Evolutionary conservation across 2,888 invertebrate species (phyloP).

Genomic region (Lithophane semibrunnea): DNA sequence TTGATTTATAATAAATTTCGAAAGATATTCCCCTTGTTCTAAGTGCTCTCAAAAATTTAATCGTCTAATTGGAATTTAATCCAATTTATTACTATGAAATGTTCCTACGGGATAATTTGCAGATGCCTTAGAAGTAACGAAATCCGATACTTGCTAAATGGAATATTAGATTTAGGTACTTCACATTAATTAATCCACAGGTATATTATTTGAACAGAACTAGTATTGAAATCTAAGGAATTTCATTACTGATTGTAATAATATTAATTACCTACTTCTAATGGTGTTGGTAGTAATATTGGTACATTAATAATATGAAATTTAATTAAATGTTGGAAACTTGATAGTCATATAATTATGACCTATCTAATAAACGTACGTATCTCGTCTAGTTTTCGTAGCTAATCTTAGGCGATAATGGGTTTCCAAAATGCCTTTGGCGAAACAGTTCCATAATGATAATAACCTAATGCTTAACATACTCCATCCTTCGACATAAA

Average conservation of each 20-base stretch:
- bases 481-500: not conserved
- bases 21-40: slow-evolving; percentile 39
- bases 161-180: slow-evolving; percentile 23
- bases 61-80: slow-evolving; percentile 58
- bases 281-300: not conserved
- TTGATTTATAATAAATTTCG: slow-evolving; percentile 29
- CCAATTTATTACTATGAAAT: slow-evolving; percentile 39
- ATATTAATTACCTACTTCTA: slow-evolving; percentile 11
- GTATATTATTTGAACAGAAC: not conserved
- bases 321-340: not conserved
- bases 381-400: not conserved
- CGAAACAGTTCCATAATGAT: not conserved
- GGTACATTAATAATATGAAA: slow-evolving; percentile 5
- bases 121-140: slow-evolving; percentile 49
- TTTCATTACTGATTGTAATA: slow-evolving; percentile 5
- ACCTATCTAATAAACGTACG: not conserved
- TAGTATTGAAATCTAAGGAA: slow-evolving; percentile 17
- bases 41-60: slow-evolving; percentile 49
- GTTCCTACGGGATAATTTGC: slow-evolving; percentile 39
- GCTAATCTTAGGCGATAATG: not conserved
- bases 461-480: not conserved
- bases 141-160: slow-evolving; percentile 41
- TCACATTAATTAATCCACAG: slow-evolving; percentile 34
- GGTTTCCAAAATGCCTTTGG: not conserved
- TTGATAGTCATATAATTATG: not conserved